Evolutionary conservation across 2,888 invertebrate species (phyloP).

Genomic region (Lasioglossum figueresi): DNA sequence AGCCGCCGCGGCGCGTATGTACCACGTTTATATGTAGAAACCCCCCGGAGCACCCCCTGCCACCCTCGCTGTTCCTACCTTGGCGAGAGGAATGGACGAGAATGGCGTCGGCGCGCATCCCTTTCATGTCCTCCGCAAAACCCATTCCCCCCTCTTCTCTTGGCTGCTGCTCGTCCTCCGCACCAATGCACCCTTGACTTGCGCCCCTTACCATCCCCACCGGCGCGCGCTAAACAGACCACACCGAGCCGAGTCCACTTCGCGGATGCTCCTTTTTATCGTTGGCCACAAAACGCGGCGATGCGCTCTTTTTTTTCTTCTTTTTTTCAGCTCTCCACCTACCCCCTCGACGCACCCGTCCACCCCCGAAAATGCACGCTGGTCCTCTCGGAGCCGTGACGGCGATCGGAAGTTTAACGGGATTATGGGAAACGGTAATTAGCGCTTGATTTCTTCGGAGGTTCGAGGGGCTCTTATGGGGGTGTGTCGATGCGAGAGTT

Average conservation of each 20-base stretch:
- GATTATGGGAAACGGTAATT: neutral
- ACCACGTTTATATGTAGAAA: constrained; percentile 25
- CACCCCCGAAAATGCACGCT: constrained; percentile 12
- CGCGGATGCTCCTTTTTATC: constrained; percentile 66
- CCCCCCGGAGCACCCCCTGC: constrained; percentile 24
- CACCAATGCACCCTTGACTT: constrained; percentile 72
- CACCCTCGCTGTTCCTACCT: constrained; percentile 60
- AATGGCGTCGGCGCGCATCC: constrained; percentile 75
- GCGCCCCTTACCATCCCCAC: constrained; percentile 68
- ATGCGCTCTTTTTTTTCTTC: constrained; percentile 54
- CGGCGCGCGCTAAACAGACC: constrained; percentile 54
- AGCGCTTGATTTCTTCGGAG: neutral
- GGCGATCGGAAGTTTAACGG: constrained; percentile 33
- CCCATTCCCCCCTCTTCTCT: constrained; percentile 68
- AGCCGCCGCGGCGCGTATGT: constrained; percentile 23
- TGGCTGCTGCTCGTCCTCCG: constrained; percentile 69
- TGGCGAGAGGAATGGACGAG: constrained; percentile 71
- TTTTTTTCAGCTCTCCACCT: neutral
- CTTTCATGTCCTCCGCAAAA: constrained; percentile 73
- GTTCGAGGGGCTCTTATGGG: neutral
- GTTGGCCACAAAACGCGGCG: constrained; percentile 58
- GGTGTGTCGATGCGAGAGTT: neutral
- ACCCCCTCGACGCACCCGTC: constrained; percentile 8
- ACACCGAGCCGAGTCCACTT: constrained; percentile 66
- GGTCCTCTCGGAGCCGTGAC: neutral